Evolutionary conservation across 2,888 invertebrate genomes (phyloP).

Genomic region (Phalera bucephala): DNA sequence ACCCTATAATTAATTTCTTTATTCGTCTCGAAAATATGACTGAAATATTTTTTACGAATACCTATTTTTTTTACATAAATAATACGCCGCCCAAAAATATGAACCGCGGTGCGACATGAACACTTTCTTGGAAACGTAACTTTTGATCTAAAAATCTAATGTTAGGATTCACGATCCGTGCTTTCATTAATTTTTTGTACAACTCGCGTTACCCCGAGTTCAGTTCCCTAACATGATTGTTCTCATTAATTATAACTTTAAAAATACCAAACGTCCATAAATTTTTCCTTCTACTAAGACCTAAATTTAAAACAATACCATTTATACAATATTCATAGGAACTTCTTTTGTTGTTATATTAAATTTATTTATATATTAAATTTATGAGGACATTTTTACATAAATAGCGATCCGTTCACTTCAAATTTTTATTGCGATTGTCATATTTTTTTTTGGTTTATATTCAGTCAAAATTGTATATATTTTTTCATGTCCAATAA

Average conservation of each 20-base stretch:
- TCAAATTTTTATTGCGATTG: slow-evolving; percentile 55
- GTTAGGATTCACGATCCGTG: slow-evolving; percentile 81
- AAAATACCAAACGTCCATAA: slow-evolving; percentile 82
- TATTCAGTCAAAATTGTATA: slow-evolving; percentile 51
- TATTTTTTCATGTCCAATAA: slow-evolving; percentile 53
- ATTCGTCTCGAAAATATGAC: slow-evolving; percentile 61
- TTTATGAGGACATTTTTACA: slow-evolving; percentile 80
- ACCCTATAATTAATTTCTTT: slow-evolving; percentile 47
- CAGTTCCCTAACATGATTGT: slow-evolving; percentile 71
- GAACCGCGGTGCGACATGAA: slow-evolving; percentile 56
- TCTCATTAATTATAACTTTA: slow-evolving; percentile 73
- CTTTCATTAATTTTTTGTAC: slow-evolving; percentile 64
- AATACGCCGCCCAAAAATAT: slow-evolving; percentile 45
- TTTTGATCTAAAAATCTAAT: slow-evolving; percentile 77
- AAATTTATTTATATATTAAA: slow-evolving; percentile 81
- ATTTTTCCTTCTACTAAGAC: slow-evolving; percentile 81
- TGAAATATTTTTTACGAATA: slow-evolving; percentile 38
- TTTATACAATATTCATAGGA: slow-evolving; percentile 83
- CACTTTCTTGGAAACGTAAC: slow-evolving; percentile 81
- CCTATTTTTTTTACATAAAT: slow-evolving; percentile 28
- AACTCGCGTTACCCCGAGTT: slow-evolving; percentile 55
- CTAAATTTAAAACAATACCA: slow-evolving; percentile 82
- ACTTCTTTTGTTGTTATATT: slow-evolving; percentile 83
- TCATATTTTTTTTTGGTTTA: slow-evolving; percentile 46
- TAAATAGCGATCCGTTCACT: slow-evolving; percentile 81